Percentiles rank a stretch among this genome's conserved stretches.
Evolutionary conservation across 2,113 vertebrate genomes (phyloP).

Genomic region (Daphoenositta chrysoptera): DNA sequence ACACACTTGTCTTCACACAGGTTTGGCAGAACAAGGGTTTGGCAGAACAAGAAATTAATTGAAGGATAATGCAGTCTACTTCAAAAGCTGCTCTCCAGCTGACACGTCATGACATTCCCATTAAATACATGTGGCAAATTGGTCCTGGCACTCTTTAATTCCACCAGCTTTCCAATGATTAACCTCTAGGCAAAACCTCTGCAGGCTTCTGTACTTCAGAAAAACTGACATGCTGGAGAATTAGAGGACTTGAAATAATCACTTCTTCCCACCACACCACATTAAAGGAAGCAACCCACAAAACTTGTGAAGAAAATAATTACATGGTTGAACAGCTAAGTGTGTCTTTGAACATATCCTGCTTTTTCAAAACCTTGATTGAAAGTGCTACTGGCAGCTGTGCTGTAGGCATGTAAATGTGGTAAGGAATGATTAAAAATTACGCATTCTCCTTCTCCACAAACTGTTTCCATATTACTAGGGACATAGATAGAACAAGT

Average conservation of each 20-base stretch:
- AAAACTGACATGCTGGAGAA: neutral
- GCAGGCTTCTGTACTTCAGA: neutral
- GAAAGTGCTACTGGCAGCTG: neutral
- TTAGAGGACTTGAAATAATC: neutral
- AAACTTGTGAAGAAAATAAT: constrained; percentile 25
- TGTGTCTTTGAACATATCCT: neutral
- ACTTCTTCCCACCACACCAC: neutral
- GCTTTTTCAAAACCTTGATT: neutral
- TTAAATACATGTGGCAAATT: neutral
- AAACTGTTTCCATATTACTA: neutral
- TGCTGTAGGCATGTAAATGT: neutral
- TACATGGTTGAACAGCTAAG: neutral
- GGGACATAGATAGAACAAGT: neutral
- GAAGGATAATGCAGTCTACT: neutral
- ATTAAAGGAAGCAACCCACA: constrained; percentile 8
- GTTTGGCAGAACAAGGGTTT: neutral
- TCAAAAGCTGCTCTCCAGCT: neutral
- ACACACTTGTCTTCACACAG: neutral
- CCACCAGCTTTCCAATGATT: neutral
- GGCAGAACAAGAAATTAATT: neutral
- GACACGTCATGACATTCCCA: neutral
- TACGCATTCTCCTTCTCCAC: neutral
- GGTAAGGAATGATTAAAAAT: neutral
- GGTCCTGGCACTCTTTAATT: neutral
- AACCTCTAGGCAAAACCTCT: neutral